Conservation (phyloP, 2,888 invertebrate species). For the Lithodes maja region DNA sequence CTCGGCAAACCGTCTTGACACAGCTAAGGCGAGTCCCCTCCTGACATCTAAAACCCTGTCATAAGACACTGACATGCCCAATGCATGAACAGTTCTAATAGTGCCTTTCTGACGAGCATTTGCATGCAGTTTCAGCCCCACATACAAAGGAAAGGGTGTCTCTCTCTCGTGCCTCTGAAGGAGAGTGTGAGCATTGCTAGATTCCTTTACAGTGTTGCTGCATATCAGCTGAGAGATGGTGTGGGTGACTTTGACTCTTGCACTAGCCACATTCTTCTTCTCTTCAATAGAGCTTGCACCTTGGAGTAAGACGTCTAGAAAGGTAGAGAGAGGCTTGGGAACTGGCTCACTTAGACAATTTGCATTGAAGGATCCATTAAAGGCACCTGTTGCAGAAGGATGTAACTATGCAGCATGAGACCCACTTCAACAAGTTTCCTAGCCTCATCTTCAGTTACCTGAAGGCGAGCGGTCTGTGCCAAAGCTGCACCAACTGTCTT, state of each 20-base stretch:
- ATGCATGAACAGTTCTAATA: background rate
- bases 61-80: background rate
- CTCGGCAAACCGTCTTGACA: background rate
- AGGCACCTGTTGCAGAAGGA: background rate
- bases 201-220: background rate
- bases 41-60: background rate
- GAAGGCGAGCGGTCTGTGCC: background rate
- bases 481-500: background rate
- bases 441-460: background rate
- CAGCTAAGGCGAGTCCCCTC: slow-evolving; percentile 2
- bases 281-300: background rate
- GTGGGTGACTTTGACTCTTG: background rate
- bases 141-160: background rate
- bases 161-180: background rate
- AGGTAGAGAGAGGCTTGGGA: background rate
- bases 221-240: slow-evolving; percentile 11
- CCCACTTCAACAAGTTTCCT: background rate
- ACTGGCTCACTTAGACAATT: slow-evolving; percentile 5
- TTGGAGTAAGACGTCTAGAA: background rate
- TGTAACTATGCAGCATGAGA: slow-evolving; percentile 6
- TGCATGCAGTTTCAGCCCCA: background rate
- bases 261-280: background rate
- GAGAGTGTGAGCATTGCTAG: background rate
- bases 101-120: background rate
- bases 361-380: background rate